These are phyloP conservation scores for Pygocentrus nattereri DNA, from an alignment of 2,797 vertebrate genomes.

Conservation along the genomic window DNA sequence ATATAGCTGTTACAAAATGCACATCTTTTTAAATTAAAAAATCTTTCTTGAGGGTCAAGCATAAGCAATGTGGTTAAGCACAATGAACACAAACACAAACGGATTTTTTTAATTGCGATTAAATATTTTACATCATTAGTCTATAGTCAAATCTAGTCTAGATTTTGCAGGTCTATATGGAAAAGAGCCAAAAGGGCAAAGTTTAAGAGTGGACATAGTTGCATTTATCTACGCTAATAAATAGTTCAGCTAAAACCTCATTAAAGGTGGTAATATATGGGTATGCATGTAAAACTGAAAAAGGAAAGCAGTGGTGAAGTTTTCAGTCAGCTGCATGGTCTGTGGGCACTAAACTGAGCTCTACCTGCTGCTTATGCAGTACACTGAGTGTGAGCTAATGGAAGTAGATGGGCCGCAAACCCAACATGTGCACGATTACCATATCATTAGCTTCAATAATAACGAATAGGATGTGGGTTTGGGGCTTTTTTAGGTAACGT, in stretches of 20 bases:
- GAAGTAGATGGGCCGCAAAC: constrained; percentile 9
- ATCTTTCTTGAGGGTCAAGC: too few species aligned
- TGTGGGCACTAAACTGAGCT: constrained; percentile 28
- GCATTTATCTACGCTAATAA: background rate
- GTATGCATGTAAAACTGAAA: background rate
- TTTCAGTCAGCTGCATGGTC: background rate
- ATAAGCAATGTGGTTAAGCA: too few species aligned
- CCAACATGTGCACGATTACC: constrained; percentile 42
- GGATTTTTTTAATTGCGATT: too few species aligned
- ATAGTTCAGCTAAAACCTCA: background rate
- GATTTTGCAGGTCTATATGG: background rate
- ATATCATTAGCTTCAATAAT: constrained; percentile 29
- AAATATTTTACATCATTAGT: too few species aligned
- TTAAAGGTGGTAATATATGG: background rate
- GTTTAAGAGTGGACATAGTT: background rate
- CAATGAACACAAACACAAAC: too few species aligned
- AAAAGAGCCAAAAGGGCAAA: background rate
- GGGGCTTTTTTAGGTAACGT: constrained; percentile 18
- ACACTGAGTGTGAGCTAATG: constrained; percentile 14
- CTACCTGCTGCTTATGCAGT: constrained; percentile 20
- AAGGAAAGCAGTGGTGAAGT: constrained; percentile 37
- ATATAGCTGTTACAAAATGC: too few species aligned
- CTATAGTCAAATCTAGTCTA: too few species aligned
- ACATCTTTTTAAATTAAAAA: too few species aligned
- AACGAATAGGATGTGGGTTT: constrained; percentile 39